A percentile compares a stretch with the other conserved stretches of the same genome.
These are phyloP conservation scores for Pachymerium ferrugineum DNA, from an alignment of 2,888 invertebrate genomes.

Conservation along the genomic window DNA sequence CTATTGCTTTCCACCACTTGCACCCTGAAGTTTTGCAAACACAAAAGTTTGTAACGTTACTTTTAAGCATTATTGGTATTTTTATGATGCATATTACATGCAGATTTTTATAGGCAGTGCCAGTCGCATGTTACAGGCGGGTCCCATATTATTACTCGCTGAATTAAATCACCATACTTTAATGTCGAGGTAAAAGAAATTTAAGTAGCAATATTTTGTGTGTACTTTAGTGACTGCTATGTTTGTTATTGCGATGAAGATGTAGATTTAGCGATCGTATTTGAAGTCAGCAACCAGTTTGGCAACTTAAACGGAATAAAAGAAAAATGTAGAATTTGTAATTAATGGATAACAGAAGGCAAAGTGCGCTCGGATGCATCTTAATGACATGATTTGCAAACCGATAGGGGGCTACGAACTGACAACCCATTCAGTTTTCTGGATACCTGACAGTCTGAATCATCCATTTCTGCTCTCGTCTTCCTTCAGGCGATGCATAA, in stretches of 20 bases:
- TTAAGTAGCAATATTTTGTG: constrained; percentile 3
- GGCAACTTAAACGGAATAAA: not conserved
- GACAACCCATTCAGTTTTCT: not conserved
- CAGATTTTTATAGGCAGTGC: not conserved
- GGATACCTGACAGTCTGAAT: not conserved
- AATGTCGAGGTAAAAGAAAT: not conserved
- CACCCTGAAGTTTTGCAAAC: not conserved
- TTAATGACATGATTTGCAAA: constrained; percentile 13
- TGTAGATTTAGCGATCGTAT: too few relatives aligned
- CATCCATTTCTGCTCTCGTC: not conserved
- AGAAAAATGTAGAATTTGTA: not conserved
- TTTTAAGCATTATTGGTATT: constrained; percentile 4
- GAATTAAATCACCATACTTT: not conserved
- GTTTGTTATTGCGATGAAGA: not conserved
- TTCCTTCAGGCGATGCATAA: not conserved
- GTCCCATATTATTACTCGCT: not conserved
- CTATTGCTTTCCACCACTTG: not conserved
- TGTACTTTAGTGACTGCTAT: too few relatives aligned
- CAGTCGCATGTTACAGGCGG: not conserved
- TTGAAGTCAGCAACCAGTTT: not conserved
- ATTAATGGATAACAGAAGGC: constrained; percentile 4
- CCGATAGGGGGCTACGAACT: constrained; percentile 3
- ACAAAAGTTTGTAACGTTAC: constrained; percentile 1
- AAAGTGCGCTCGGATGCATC: not conserved
- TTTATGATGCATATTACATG: constrained; percentile 4